These are phyloP conservation scores for Ormyrus rosae DNA, from an alignment of 2,888 invertebrate species.

Conservation along the genomic window DNA sequence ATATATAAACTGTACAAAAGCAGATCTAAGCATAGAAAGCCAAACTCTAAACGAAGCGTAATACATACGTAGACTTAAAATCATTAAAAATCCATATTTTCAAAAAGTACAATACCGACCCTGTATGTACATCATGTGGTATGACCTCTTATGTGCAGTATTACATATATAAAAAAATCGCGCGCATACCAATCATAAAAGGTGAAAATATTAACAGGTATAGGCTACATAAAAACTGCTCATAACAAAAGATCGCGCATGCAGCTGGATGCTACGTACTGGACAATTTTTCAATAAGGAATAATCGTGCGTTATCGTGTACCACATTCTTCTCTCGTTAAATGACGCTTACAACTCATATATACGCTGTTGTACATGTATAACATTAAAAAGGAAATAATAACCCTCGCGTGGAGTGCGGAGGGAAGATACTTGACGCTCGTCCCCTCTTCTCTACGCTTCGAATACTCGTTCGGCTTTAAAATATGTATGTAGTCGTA, in stretches of 20 bases:
- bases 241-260: conserved; percentile 19
- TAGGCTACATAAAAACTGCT: conserved; percentile 1
- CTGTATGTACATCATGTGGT: conserved; percentile 25
- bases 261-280: not conserved
- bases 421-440: conserved; percentile 26
- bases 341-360: not conserved
- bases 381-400: conserved; percentile 50
- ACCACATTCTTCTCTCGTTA: conserved; percentile 24
- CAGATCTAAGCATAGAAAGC: conserved; percentile 28
- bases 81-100: not conserved
- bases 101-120: conserved; percentile 30
- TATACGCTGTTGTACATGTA: not conserved
- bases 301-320: conserved; percentile 36
- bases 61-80: not conserved
- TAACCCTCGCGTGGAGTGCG: conserved; percentile 25
- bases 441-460: not conserved
- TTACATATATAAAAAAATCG: conserved; percentile 11
- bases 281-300: conserved; percentile 52
- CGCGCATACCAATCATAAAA: too few relatives aligned
- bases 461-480: conserved; percentile 51
- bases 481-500: not conserved
- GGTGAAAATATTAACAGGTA: too few relatives aligned
- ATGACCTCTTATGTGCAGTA: conserved; percentile 22
- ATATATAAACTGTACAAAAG: conserved; percentile 18
- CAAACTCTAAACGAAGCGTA: conserved; percentile 10